Evolutionary conservation across 2,888 invertebrate genomes (phyloP).

Genomic region (Drosophila mettleri): DNA sequence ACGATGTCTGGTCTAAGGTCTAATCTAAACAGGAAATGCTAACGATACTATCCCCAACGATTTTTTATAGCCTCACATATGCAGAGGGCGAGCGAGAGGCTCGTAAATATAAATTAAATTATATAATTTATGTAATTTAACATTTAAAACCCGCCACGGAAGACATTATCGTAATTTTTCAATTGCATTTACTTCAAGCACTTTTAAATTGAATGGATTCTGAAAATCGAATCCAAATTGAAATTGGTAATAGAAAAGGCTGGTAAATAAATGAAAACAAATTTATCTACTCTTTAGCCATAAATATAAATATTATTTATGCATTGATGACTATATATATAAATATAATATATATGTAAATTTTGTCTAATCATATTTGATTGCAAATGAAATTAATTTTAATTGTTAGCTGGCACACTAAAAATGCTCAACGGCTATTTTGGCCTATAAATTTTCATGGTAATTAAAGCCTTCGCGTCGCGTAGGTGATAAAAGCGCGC

Average conservation of each 20-base stretch:
- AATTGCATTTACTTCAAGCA: constrained; percentile 22
- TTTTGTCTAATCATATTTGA: constrained; percentile 25
- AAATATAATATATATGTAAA: constrained; percentile 16
- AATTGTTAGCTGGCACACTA: constrained; percentile 37
- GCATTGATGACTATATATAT: not conserved
- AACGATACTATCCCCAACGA: constrained; percentile 57
- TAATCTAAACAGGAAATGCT: constrained; percentile 67
- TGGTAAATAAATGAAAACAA: not conserved
- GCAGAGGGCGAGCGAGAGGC: constrained; percentile 10
- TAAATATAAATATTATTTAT: constrained; percentile 5
- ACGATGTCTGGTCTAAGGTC: constrained; percentile 52
- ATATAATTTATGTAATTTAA: constrained; percentile 74
- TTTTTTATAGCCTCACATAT: constrained; percentile 60
- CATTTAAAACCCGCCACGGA: constrained; percentile 61
- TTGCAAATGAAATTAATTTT: constrained; percentile 42
- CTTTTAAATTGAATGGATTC: constrained; percentile 55
- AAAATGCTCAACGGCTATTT: constrained; percentile 61
- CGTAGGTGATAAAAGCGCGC: constrained; percentile 60
- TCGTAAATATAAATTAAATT: constrained; percentile 79
- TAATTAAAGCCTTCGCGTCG: constrained; percentile 52
- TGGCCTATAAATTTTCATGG: constrained; percentile 64
- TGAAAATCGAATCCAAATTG: constrained; percentile 3
- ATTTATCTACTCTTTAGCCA: constrained; percentile 1
- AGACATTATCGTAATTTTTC: constrained; percentile 75
- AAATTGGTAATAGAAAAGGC: not conserved